Evolutionary conservation across 2,797 vertebrate species (phyloP), one percentile per base, ranked within the genome.

Genomic region (Botia kubotai): DNA sequence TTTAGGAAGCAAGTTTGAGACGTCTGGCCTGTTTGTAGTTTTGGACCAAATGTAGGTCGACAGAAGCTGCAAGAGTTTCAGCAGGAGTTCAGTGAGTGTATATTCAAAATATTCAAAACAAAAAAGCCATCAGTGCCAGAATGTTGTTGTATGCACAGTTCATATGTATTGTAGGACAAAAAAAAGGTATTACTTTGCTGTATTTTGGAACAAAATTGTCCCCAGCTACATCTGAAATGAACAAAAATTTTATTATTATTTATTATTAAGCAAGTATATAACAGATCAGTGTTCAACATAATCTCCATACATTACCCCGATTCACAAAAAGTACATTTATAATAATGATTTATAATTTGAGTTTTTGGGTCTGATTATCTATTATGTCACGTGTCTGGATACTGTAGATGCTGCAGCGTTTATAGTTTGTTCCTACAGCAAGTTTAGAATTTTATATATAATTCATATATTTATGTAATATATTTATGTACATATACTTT

Each of bases 1-100:
- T 83, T 84, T 81, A 84, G 69, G 75, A 69, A 75, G 81, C 86
- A 88, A 83, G 82, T 88, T 86, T 88, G 66, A 67, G 60, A 75
- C 23, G 84, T 83, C 83, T 80, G 83, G 79, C 83, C 84, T 86
- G 83, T 87, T 87, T 87, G 79, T 68, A 75, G 63, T 75, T 79
- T 79, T 63, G 83, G 62, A 70, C 62, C 62, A 52, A 87, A 87
- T 83, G 82, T 85, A 83, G 81, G 86, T 75, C 83, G 85, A 75
- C 26, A 8, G 39, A 81, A 29, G 36, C 17, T 52, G 75, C 60
- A 71, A 82, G 74, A 71, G 72, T 57, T 74, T 63, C 48, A 36
- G 17, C 13, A 48, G 63, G 14, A 82, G 68, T 53, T 82, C 43
- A 8, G 71, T 23, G 33, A 19, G 57, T 60, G 23, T 60, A 29